Conservation (phyloP, 2,797 vertebrate genomes). For the Chromis chromis region DNA sequence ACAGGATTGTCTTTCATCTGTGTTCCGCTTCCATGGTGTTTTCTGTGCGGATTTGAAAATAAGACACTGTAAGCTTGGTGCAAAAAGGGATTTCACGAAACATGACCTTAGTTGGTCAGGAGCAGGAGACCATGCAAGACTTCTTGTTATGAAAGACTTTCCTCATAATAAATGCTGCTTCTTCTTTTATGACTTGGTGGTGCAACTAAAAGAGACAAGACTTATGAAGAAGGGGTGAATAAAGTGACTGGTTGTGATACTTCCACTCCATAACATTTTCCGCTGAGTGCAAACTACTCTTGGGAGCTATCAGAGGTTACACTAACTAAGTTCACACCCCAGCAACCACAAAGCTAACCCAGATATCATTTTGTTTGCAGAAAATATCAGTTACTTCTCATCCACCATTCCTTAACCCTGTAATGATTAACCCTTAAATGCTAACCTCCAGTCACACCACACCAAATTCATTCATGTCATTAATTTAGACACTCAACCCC, state of each 20-base stretch:
- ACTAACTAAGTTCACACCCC: too few relatives aligned
- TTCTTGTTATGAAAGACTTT: slow-evolving; percentile 29
- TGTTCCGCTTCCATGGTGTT: background rate
- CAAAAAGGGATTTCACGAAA: slow-evolving; percentile 20
- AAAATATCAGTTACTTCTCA: too few relatives aligned
- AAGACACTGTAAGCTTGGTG: background rate
- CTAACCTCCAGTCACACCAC: too few relatives aligned
- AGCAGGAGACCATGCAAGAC: slow-evolving; percentile 5
- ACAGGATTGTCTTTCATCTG: background rate
- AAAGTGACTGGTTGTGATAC: too few relatives aligned
- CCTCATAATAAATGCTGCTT: background rate
- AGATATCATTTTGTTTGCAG: slow-evolving; percentile 5
- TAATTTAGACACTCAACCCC: too few relatives aligned
- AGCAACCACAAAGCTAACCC: too few relatives aligned
- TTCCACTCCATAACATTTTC: too few relatives aligned
- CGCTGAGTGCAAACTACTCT: too few relatives aligned
- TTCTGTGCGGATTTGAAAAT: background rate
- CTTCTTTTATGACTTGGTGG: background rate
- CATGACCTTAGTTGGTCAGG: slow-evolving; percentile 7
- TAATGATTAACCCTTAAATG: too few relatives aligned
- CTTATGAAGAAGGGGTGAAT: background rate
- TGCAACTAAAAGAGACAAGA: background rate
- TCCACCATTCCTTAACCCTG: too few relatives aligned
- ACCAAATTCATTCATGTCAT: too few relatives aligned
- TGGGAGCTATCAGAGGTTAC: too few relatives aligned